Evolutionary conservation across 2,797 vertebrate species (phyloP), one percentile per base, ranked within the genome.

Genomic region (Thunnus albacares): DNA sequence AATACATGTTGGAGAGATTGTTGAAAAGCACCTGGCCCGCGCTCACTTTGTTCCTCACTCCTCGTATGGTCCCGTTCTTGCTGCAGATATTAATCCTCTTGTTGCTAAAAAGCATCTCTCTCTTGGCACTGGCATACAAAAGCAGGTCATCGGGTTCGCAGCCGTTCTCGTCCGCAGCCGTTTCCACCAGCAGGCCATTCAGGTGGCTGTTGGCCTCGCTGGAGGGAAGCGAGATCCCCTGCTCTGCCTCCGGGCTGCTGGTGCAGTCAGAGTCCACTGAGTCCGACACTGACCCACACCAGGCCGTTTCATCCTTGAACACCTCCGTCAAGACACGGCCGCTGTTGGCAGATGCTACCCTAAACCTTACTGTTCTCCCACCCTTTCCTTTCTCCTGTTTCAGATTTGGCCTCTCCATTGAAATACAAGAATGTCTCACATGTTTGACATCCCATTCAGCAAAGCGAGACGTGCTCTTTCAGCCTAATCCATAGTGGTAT

Each of bases 21-120:
- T 98, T 97, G 93, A 98, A 99, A n/a, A 99, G 96, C 74, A 97
- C 97, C 92, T 99, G 98, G n/a, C 98, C 98, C 6, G 98, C 98
- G 59, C 97, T 98, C 94, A 99, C 98, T 97, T 99, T 99, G 88
- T 99, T 97, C 92, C 97, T 98, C 88, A 99, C 97, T 38, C 98
- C 98, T 72, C 98, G 95, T 49, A 99, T 94, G 52, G 98, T 99
- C 69, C 98, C 98, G 0, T 99, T 99, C 94, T 99, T 99, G 94
- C 98, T 99, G 91, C 99, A 96, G 91, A 99, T 99, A 79, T 99
- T 98, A 90, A 99, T 94, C 84, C 98, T 89, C 83, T 97, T 98
- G 64, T 96, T 96, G 72, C 95, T 96, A 91, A 98, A 99, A 4
- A 95, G 83, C 87, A 91, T 95, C 83, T 98, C 96, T n/a, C 96